Conservation (phyloP, 1,140 invertebrate species). For the Conopomorpha cramerella region DNA sequence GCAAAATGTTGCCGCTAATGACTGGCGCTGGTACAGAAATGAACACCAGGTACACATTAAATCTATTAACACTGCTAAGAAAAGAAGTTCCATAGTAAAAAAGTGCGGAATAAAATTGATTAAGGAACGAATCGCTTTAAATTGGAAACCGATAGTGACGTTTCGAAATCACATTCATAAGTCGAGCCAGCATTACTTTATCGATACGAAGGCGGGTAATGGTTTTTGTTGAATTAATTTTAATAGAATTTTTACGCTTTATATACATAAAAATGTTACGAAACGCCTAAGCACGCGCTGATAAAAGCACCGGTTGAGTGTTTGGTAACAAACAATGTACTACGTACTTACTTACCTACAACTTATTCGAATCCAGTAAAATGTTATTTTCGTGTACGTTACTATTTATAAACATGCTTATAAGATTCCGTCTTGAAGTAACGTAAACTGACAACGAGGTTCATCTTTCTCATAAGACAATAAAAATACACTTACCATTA, state of each 20-base stretch:
- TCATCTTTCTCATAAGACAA: too few relatives aligned
- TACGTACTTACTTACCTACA: too few relatives aligned
- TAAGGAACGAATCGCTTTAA: slow-evolving; percentile 60
- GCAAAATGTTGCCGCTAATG: slow-evolving; percentile 6
- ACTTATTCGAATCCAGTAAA: too few relatives aligned
- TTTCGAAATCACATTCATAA: slow-evolving; percentile 60
- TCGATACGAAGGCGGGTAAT: slow-evolving; percentile 52
- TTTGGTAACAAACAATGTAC: too few relatives aligned
- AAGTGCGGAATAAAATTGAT: slow-evolving; percentile 51
- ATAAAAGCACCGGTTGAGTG: too few relatives aligned
- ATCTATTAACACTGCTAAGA: slow-evolving; percentile 31
- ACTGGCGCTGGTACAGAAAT: slow-evolving; percentile 17
- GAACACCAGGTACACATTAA: slow-evolving; percentile 28
- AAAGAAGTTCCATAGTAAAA: slow-evolving; percentile 31
- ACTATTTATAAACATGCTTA: too few relatives aligned
- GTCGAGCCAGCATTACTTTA: slow-evolving; percentile 51
- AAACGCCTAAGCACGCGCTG: slow-evolving; percentile 43
- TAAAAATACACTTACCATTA: slow-evolving; percentile 63
- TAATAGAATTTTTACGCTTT: slow-evolving; percentile 56
- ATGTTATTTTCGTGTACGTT: too few relatives aligned
- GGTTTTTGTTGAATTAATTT: slow-evolving; percentile 58
- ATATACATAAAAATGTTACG: slow-evolving; percentile 54
- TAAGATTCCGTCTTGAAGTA: too few relatives aligned
- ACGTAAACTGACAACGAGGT: too few relatives aligned
- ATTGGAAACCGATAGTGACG: slow-evolving; percentile 58